Evolutionary conservation across 2,888 invertebrate species (phyloP), one percentile per base, ranked within the genome.

Genomic region (Trisateles emortualis): DNA sequence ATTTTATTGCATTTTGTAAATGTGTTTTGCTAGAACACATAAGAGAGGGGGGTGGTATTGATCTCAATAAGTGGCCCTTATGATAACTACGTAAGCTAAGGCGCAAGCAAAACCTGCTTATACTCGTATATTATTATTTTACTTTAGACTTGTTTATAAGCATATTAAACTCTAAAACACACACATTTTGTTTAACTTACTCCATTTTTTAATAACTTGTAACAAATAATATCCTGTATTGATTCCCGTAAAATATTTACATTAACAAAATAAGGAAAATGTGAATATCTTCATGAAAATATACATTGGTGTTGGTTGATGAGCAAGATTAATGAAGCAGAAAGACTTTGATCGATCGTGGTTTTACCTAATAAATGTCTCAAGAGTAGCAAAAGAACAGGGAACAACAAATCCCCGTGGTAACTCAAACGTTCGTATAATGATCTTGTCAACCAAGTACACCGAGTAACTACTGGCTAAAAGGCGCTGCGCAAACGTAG

Each of bases 331-430:
- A 89, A 91, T 91, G 90, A 90, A 88, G 71, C 83, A 78, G 81
- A 87, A 87, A 84, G 88, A 88, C 88, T 87, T 88, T 90, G 89
- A 91, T 90, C 86, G 88, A 91, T 90, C 85, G 81, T 79, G 87
- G 84, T 87, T 88, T 87, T 87, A 84, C 85, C 84, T 87, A 87
- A 88, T 88, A 88, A 87, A 87, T 86, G 86, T 86, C 83, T 77
- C 75, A 68, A 71, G 78, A 74, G 68, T 71, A 80, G 72, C 72
- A 42, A 26, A 72, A 72, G 77, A 32, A 50, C 42, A 42, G 29
- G 11, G 13, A 76, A 80, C 76, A 78, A 76, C 74, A 77, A 81
- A 79, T 75, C 73, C 74, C 63, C 55, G 66, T 74, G 68, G 75
- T 74, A 76, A 81, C 78, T 79, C 78, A 79, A 74, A 81, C 75